Evolutionary conservation across 2,113 vertebrate genomes (phyloP), one percentile per base, ranked within the genome.

Genomic region (Dicrurus megarhynchus): DNA sequence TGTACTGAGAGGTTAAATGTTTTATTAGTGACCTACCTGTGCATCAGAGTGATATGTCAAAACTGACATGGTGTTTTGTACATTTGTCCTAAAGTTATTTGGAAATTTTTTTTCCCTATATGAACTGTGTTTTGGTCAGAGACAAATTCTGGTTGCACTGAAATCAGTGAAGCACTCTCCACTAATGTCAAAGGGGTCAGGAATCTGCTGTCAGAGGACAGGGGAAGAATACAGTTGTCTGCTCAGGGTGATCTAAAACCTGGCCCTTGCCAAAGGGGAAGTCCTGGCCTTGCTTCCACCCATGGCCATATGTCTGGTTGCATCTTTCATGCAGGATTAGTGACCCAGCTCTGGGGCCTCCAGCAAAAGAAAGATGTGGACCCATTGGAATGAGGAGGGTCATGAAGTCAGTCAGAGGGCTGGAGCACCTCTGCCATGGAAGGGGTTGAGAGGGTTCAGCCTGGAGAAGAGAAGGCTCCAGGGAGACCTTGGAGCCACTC

Each of bases 311-410:
- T n/a, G 78, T 74, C 82, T 85, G 52, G 11, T 6, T 27, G 23
- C 35, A 47, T 27, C 56, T 35, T 30, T 23, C 44, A 3, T 1
- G 12, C 56, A n/a, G 30, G 26, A 16, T 28, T 28, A n/a, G 46
- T 2, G 0, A 46, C 5, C 28, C 73, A 46, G 39, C 39, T 19
- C 12, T 44, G 37, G 32, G 35, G 4, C 6, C 53, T 69, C 22
- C 63, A 52, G 37, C 44, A 68, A 27, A 33, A 44, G 26, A 10
- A 50, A 18, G 37, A 44, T 0, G 0, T 8, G 33, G 47, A 46
- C 1, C 27, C 0, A 0, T 27, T 63, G 57, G 61, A 44, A 27
- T 18, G 44, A 67, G 52, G 32, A n/a, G 20, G 13, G 16, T 32
- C 44, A 22, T 9, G 44, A 4, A 22, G 37, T 23, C 18, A 26